phyloP scores from a whole-genome alignment of 2,888 invertebrate species.

The Meghimatium bilineatum region DNA sequence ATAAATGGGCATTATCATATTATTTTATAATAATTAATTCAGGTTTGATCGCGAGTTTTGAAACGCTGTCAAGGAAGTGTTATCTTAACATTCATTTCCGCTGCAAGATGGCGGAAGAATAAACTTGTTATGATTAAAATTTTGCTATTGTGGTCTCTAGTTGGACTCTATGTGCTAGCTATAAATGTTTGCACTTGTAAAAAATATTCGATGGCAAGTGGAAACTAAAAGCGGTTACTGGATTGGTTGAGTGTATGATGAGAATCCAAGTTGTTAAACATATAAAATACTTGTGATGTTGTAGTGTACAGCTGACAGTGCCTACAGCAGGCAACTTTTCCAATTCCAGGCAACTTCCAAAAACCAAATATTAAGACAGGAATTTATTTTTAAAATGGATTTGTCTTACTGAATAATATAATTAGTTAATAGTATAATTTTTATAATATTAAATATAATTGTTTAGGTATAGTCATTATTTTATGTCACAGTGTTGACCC shows the following conservation, averaged over 20 bases:
- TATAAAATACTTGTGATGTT: too few relatives aligned
- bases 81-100: slow-evolving; percentile 34
- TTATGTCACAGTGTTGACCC: too few relatives aligned
- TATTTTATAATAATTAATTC: not conserved
- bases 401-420: not conserved
- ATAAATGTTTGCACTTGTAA: not conserved
- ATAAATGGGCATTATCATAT: not conserved
- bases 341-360: too few relatives aligned
- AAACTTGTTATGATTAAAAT: slow-evolving; percentile 6
- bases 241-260: not conserved
- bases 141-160: not conserved
- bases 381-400: too few relatives aligned
- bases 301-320: too few relatives aligned
- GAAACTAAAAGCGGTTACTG: not conserved
- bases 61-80: slow-evolving; percentile 20
- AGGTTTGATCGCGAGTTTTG: not conserved
- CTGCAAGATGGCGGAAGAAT: slow-evolving; percentile 35
- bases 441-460: too few relatives aligned
- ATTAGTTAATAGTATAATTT: not conserved
- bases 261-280: not conserved
- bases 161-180: not conserved
- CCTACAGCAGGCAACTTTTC: not conserved
- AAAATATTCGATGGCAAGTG: not conserved
- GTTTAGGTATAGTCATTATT: too few relatives aligned
- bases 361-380: too few relatives aligned